phyloP scores from a whole-genome alignment of 2,888 invertebrate genomes.

The Deroplatys truncata region DNA sequence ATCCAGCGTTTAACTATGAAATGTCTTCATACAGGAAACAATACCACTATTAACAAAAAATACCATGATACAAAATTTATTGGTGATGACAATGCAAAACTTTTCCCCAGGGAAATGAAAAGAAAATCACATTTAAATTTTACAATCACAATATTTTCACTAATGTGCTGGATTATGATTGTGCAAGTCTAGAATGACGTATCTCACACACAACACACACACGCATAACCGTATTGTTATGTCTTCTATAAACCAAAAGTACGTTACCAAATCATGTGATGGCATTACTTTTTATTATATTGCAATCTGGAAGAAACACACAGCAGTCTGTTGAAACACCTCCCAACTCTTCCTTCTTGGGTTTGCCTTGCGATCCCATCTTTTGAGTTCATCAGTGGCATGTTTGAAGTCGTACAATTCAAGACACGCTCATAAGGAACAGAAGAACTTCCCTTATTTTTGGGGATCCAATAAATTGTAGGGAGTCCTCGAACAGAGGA shows the following conservation, averaged over 20 bases:
- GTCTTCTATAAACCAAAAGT: constrained; percentile 5
- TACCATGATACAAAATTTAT: neutral
- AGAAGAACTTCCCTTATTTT: constrained; percentile 71
- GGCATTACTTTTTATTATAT: constrained; percentile 1
- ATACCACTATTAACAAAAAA: neutral
- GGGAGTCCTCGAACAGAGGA: constrained; percentile 97
- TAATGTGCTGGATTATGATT: neutral
- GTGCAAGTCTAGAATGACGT: neutral
- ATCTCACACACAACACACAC: neutral
- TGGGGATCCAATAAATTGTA: constrained; percentile 93
- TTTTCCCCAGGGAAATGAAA: neutral
- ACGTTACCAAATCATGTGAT: neutral
- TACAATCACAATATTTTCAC: neutral
- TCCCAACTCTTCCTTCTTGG: constrained; percentile 60
- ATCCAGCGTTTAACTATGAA: neutral
- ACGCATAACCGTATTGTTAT: neutral
- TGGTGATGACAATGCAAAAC: neutral
- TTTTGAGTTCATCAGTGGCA: constrained; percentile 80
- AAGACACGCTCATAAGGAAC: constrained; percentile 85
- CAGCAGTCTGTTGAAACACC: neutral
- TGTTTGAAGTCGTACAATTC: constrained; percentile 92
- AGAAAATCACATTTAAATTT: neutral
- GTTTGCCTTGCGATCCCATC: constrained; percentile 78
- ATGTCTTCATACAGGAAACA: neutral
- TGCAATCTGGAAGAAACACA: constrained; percentile 10